Evolutionary conservation across 2,797 vertebrate genomes (phyloP), one percentile per base, ranked within the genome.

Genomic region (Halcyon chelicuti): DNA sequence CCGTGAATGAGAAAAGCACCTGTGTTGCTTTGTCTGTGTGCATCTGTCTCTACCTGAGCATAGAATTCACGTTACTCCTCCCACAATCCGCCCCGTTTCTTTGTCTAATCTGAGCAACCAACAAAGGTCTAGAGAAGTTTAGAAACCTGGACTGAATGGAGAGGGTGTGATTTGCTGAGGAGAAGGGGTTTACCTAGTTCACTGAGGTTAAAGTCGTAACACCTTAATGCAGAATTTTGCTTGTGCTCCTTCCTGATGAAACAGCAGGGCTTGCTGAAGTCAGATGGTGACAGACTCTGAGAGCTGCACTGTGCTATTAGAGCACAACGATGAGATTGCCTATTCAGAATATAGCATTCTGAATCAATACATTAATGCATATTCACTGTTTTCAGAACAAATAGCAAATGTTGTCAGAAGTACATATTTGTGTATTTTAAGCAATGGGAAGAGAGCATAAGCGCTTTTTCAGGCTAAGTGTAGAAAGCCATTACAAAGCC

Each of bases 11-110:
- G 94, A 86, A 86, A 72, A 87, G 88, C 96, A 97, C 97, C 97
- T 96, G 95, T 88, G 96, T 77, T 70, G 90, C 97, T 98, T 97
- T 98, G 97, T 97, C 93, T 97, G 74, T 61, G 47, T 62, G 86
- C 92, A 65, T 84, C 94, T 95, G 92, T 70, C 94, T 95, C 81
- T 77, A 96, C 96, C 97, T 92, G 95, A 97, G 93, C 90, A 73
- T 95, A 94, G 94, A 67, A 97, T 96, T 96, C 96, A 74, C 12
- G 3, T 58, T 62, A 93, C 97, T 96, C 97, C 97, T 97, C 98
- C 97, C 97, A 95, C 93, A 20, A 39, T 76, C 96, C 88, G 78
- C 97, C 97, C 96, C 9, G 1, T 93, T 97, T 92, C 94, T 96
- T 86, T 96, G 95, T 97, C 90, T 97, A 86, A 87, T 94, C 80